These are phyloP conservation scores for Chesias legatella DNA, from an alignment of 2,888 invertebrate species.

Conservation along the genomic window DNA sequence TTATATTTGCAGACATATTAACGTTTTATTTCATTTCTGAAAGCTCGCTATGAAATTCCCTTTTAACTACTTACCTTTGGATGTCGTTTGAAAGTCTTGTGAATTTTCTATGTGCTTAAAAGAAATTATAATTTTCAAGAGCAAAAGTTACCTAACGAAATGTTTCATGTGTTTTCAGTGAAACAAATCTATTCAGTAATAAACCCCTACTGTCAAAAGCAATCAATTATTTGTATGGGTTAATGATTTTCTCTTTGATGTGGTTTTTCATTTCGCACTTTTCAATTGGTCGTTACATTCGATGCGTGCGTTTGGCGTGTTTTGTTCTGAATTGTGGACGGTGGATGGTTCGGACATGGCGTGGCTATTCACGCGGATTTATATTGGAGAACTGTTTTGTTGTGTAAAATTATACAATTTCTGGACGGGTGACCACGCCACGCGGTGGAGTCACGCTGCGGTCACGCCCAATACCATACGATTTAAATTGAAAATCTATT, in stretches of 20 bases:
- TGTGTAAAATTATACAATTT: conserved; percentile 72
- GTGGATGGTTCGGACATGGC: conserved; percentile 58
- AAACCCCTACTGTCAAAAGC: conserved; percentile 27
- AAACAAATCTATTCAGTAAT: conserved; percentile 5
- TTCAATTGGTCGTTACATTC: conserved; percentile 54
- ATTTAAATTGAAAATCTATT: conserved; percentile 36
- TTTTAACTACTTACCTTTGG: conserved; percentile 53
- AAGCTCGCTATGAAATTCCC: conserved; percentile 58
- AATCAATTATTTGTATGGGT: conserved; percentile 24
- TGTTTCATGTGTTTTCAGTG: conserved; percentile 6
- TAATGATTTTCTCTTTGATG: conserved; percentile 48
- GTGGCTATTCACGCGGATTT: conserved; percentile 55
- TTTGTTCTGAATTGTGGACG: conserved; percentile 67
- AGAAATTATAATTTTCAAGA: conserved; percentile 5
- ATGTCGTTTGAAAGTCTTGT: conserved; percentile 45
- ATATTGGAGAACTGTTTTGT: conserved; percentile 61
- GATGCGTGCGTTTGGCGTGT: conserved; percentile 69
- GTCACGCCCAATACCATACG: conserved; percentile 48
- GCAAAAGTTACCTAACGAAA: conserved; percentile 9
- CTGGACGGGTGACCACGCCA: conserved; percentile 56
- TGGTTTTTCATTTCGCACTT: conserved; percentile 58
- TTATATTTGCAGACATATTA: conserved; percentile 65
- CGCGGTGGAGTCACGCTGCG: conserved; percentile 26
- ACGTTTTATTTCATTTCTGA: conserved; percentile 69
- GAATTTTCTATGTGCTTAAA: conserved; percentile 35